Percentiles rank a stretch among this genome's conserved stretches.
Evolutionary conservation across 2,113 vertebrate species (phyloP).

Genomic region (Brienomyrus longianalis): DNA sequence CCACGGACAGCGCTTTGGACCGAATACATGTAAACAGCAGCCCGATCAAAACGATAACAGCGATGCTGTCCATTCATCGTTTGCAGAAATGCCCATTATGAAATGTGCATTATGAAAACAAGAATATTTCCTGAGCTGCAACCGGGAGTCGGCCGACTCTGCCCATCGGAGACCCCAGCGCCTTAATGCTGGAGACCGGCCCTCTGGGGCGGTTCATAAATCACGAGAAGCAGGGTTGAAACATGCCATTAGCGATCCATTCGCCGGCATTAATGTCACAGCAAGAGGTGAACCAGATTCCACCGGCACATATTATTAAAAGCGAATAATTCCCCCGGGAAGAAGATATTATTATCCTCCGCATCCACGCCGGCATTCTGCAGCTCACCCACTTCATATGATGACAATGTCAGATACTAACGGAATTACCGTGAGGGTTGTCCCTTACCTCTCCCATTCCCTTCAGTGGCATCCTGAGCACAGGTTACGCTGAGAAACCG

Average conservation of each 20-base stretch:
- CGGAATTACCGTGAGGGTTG: not conserved
- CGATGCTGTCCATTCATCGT: not conserved
- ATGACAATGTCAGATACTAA: not conserved
- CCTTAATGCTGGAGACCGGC: not conserved
- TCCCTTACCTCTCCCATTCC: slow-evolving; percentile 48
- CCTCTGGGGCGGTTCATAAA: not conserved
- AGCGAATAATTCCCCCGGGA: not conserved
- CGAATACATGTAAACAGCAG: not conserved
- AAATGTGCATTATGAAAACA: not conserved
- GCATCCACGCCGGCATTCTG: not conserved
- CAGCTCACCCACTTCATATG: not conserved
- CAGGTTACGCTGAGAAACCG: slow-evolving; percentile 32
- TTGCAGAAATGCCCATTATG: not conserved
- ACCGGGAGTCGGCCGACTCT: not conserved
- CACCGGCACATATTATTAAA: not conserved
- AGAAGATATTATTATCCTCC: not conserved
- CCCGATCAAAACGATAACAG: not conserved
- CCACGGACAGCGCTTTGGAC: not conserved
- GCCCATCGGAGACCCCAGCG: not conserved
- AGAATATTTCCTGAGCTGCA: not conserved
- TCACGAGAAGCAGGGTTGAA: not conserved
- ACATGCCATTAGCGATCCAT: not conserved
- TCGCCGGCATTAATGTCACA: not conserved
- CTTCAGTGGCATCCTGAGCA: slow-evolving; percentile 34
- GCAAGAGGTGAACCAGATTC: not conserved